phyloP scores from a whole-genome alignment of 1,140 invertebrate genomes.

The Pollicipes pollicipes region DNA sequence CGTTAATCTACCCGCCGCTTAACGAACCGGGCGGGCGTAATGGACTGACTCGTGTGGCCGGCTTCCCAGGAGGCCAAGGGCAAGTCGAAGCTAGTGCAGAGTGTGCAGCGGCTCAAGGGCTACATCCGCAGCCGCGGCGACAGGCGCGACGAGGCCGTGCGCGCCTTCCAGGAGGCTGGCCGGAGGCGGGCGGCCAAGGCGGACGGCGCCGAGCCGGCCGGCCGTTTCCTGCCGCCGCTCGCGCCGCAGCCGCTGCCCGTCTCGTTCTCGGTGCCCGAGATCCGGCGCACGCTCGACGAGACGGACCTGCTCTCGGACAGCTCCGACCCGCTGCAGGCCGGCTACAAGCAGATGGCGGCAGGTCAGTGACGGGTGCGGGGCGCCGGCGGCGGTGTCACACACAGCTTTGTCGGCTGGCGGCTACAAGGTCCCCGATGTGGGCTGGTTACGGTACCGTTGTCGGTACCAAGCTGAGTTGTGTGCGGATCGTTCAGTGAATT shows the following conservation, averaged over 20 bases:
- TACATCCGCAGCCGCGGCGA: background rate
- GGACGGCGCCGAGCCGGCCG: background rate
- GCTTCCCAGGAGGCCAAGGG: background rate
- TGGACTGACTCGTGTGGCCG: no score
- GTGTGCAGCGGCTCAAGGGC: background rate
- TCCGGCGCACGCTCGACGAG: background rate
- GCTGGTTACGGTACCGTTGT: no score
- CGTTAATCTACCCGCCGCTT: no score
- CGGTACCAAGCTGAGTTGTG: no score
- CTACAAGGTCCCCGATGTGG: no score
- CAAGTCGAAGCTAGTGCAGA: slow-evolving; percentile 4
- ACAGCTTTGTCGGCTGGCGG: no score
- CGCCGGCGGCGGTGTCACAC: no score
- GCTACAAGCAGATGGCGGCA: background rate
- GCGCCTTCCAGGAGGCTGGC: background rate
- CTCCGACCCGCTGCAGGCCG: background rate
- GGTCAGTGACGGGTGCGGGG: background rate
- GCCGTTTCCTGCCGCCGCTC: background rate
- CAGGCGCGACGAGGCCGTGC: background rate
- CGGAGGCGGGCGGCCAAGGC: background rate
- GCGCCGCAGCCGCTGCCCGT: background rate
- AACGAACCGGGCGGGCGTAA: no score
- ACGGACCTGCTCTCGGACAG: background rate
- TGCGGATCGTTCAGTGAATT: no score
- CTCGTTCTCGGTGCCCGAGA: background rate